Base-by-base conservation (phyloP, 2,797 vertebrate genomes). In the Mycteria americana region DNA sequence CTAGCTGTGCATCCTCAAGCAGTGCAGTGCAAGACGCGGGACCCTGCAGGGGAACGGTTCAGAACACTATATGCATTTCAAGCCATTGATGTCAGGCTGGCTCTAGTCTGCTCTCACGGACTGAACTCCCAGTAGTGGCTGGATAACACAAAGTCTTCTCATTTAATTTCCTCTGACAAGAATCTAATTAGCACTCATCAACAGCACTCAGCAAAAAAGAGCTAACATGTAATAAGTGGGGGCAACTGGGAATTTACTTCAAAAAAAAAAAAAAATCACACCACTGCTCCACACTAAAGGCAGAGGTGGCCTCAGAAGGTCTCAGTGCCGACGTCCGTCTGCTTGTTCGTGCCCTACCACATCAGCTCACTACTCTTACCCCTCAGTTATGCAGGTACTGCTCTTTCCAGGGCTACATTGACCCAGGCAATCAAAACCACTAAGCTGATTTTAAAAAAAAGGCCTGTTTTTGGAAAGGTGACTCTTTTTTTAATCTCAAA, bases 11-110 rank as follows among this genome's bases (percentile, higher is more conserved):
- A 39, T 24, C 56, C 67, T 25, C 67, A 33, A 7, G 18, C 21
- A 57, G 13, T 0, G 0, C 1, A 0, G 13, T 28, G 12, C 48
- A 24, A 82, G 74, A 63, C 0, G 15, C 3, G 5, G 39, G 27
- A 46, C 37, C 7, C 9, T 5, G 1, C 0, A 14, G 21, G 24
- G 15, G 35, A 54, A 35, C 0, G 0, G 9, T 5, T 94, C 68
- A 83, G 25, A 27, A 85, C 51, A n/a, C 9, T 6, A 2, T 0
- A 13, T 14, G 31, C 5, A 6, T 14, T 70, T 87, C 68, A 80
- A 77, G 45, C 8, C 9, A 2, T 0, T 43, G 19, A 6, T 27
- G 10, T 27, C 73, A 76, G 35, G 45, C 2, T 3, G 3, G 46
- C 12, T 67, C 46, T 6, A 31, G 15, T 8, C 51, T 68, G 45